Conservation (phyloP, 2,113 vertebrate genomes). For the Parotia lawesii region DNA sequence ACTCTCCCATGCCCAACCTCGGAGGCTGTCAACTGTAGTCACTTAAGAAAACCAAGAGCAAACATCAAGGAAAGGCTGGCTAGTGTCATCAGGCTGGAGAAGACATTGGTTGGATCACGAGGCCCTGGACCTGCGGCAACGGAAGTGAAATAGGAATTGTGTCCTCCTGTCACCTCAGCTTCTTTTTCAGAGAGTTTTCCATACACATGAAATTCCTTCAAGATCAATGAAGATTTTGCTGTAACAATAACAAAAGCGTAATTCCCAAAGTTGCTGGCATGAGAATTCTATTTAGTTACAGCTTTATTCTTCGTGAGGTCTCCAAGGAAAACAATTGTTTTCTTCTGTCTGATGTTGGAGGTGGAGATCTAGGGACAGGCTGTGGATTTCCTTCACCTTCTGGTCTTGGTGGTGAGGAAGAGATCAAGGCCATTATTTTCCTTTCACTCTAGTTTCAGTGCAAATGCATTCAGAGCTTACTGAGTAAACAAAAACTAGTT, state of each 20-base stretch:
- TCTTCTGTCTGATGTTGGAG: slow-evolving; percentile 5
- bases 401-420: background rate
- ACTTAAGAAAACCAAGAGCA: background rate
- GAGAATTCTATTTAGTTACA: background rate
- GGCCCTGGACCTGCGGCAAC: fast-evolving
- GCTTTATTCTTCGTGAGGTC: background rate
- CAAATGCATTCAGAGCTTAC: background rate
- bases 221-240: background rate
- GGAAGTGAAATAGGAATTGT: fast-evolving
- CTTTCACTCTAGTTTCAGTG: background rate
- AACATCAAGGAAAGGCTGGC: background rate
- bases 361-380: background rate
- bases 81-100: background rate
- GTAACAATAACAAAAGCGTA: background rate
- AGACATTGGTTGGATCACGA: background rate
- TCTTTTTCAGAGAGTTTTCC: background rate
- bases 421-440: background rate
- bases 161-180: background rate
- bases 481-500: background rate
- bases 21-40: background rate
- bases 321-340: slow-evolving; percentile 24
- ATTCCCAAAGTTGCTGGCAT: background rate
- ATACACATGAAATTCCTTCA: background rate
- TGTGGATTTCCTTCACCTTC: background rate
- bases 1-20: background rate